Evolutionary conservation across 2,888 invertebrate species (phyloP), one percentile per base, ranked within the genome.

Genomic region (Limnephilus marmoratus): DNA sequence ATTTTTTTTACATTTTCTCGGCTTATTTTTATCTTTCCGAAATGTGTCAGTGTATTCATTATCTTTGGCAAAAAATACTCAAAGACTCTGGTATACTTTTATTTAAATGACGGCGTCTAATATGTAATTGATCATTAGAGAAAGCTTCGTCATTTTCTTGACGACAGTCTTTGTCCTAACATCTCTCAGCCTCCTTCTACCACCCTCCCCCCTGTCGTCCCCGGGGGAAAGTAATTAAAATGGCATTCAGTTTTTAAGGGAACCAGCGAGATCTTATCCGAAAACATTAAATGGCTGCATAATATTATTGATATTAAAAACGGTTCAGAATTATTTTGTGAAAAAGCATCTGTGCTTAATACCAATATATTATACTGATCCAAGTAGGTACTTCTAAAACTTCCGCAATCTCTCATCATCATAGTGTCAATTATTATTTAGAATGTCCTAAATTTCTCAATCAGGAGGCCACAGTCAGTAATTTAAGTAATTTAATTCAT

Each of bases 61-160:
- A 68, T 68, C 53, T 68, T 7, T 18, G 24, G 24, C 53, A 68
- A 68, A 68, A 49, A 68, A 68, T 7, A 24, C 53, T 24, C 53
- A 68, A 68, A 68, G 53, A 15, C 53, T 68, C 5, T 24, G 18
- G 53, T 68, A 24, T 68, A 68, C 53, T 68, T 68, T 18, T 83
- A 83, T 83, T 83, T 83, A 83, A 83, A 83, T 34, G 18, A 29
- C 37, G 83, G 37, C 31, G 7, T 83, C 37, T 81, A 81, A n/a
- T 81, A 81, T 90, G 81, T 90, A 90, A 90, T 90, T 90, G 90
- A 85, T 90, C 90, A 85, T 90, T 90, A 90, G 85, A 85, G 45
- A 85, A 53, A 45, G 83, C 81, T 85, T 31, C 41, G 90, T 90
- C 83, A 85, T 85, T 49, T 90, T 90, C 85, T 68, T 85, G 18